Percentiles rank a stretch among this genome's conserved stretches.
Conservation (phyloP, 2,888 invertebrate genomes). For the Acanthoscelides obtectus region DNA sequence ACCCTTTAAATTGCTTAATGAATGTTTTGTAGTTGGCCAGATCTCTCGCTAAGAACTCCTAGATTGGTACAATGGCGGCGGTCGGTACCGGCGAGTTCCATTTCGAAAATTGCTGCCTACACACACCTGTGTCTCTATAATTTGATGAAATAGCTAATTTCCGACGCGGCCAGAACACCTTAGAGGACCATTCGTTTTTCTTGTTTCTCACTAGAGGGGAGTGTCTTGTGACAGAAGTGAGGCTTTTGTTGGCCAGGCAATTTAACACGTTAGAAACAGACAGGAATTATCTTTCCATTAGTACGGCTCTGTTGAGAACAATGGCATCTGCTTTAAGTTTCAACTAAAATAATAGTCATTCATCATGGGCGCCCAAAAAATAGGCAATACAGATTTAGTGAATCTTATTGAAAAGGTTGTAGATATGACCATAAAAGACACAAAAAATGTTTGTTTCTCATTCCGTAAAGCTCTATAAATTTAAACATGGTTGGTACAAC, state of each 20-base stretch:
- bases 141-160: constrained; percentile 4
- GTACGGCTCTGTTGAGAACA: background rate
- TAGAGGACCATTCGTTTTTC: background rate
- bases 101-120: constrained; percentile 39
- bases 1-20: constrained; percentile 36
- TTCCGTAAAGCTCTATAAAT: too few relatives aligned
- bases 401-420: too few relatives aligned
- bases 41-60: constrained; percentile 38
- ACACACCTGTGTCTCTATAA: constrained; percentile 33
- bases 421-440: too few relatives aligned
- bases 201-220: background rate
- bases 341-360: background rate
- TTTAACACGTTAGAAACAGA: background rate
- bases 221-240: background rate
- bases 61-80: constrained; percentile 39
- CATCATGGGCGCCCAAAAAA: background rate
- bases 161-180: background rate
- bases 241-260: background rate
- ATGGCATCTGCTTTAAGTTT: background rate
- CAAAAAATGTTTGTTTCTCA: too few relatives aligned
- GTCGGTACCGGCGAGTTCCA: constrained; percentile 32
- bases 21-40: constrained; percentile 34
- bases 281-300: background rate
- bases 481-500: too few relatives aligned
- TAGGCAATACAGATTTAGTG: too few relatives aligned